Conservation (phyloP, 2,797 vertebrate genomes). For the Chloroceryle amazona region DNA sequence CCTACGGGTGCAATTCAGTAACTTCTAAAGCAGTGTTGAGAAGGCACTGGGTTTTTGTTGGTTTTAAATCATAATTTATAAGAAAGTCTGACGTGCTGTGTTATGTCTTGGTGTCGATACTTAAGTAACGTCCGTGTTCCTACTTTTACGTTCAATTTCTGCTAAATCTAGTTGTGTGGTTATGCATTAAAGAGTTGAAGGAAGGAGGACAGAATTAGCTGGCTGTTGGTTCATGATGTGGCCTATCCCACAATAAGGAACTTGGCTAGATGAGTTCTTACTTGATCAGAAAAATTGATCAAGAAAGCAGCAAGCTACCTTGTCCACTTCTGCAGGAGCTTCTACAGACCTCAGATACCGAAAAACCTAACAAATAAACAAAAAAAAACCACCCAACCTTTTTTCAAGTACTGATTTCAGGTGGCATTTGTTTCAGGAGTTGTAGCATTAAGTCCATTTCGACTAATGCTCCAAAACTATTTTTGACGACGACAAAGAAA, state of each 20-base stretch:
- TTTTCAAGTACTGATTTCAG: slow-evolving; percentile 43
- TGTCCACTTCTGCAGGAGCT: slow-evolving; percentile 57
- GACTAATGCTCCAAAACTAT: slow-evolving; percentile 49
- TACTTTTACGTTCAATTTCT: slow-evolving; percentile 39
- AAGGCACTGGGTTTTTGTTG: slow-evolving; percentile 32
- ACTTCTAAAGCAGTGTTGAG: not conserved
- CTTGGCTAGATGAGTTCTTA: slow-evolving; percentile 28
- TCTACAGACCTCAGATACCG: slow-evolving; percentile 62
- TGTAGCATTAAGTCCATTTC: slow-evolving; percentile 56
- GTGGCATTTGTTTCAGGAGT: slow-evolving; percentile 64
- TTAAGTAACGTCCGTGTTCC: slow-evolving; percentile 32
- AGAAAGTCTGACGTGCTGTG: slow-evolving; percentile 25
- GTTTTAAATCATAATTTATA: slow-evolving; percentile 40
- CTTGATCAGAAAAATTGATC: not conserved
- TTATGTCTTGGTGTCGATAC: slow-evolving; percentile 31
- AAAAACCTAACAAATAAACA: not conserved
- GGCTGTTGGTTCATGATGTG: slow-evolving; percentile 49
- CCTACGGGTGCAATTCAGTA: slow-evolving; percentile 1
- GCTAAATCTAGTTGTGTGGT: slow-evolving; percentile 50
- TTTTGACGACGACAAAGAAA: not conserved
- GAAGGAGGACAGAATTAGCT: slow-evolving; percentile 33
- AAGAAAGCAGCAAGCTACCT: not conserved
- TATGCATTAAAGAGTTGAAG: slow-evolving; percentile 47
- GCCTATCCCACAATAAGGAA: slow-evolving; percentile 40
- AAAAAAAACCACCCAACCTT: too few relatives aligned